Evolutionary conservation across 1,140 invertebrate species (phyloP).

Genomic region (Brachionus paranguensis): DNA sequence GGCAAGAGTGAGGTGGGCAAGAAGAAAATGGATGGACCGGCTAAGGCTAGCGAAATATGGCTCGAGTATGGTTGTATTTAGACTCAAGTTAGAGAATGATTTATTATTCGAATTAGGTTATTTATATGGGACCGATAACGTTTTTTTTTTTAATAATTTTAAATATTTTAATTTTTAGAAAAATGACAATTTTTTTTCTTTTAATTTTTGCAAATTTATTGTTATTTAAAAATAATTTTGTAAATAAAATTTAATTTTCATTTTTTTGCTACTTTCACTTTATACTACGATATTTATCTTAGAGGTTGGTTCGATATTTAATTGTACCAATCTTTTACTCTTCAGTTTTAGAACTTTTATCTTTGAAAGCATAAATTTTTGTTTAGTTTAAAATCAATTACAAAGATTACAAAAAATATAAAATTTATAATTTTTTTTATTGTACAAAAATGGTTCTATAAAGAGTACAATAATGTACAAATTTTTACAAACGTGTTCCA

Average conservation of each 20-base stretch:
- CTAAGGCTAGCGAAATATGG: constrained; percentile 7
- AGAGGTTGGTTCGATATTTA: too few species aligned
- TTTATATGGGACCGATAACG: background rate
- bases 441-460: too few species aligned
- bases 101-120: background rate
- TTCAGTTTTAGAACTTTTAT: too few species aligned
- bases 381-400: too few species aligned
- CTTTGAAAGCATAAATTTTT: too few species aligned
- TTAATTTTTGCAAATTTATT: constrained; percentile 4
- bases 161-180: background rate
- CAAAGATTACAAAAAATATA: too few species aligned
- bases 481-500: too few species aligned
- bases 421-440: too few species aligned
- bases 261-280: background rate
- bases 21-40: background rate
- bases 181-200: background rate
- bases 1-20: background rate
- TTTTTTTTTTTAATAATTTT: background rate
- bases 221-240: background rate
- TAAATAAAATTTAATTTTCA: background rate
- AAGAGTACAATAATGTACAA: too few species aligned
- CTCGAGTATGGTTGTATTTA: constrained; percentile 37
- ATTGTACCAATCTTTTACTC: too few species aligned
- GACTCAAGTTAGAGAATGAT: background rate
- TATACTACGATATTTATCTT: too few species aligned